Base-by-base conservation (phyloP, 2,888 invertebrate genomes). In the Epinotia nisella region DNA sequence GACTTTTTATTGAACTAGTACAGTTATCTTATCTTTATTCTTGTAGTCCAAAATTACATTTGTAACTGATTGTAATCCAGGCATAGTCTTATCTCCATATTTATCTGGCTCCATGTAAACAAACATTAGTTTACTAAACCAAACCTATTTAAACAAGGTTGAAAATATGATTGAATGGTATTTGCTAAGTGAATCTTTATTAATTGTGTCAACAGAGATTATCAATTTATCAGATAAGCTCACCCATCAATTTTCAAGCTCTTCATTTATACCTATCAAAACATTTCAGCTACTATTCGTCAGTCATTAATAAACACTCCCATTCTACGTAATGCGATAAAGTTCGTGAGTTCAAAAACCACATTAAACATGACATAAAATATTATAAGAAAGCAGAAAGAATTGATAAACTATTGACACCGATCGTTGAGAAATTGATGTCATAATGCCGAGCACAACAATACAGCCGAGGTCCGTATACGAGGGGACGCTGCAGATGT, bases 351-450 rank as follows among this genome's bases (percentile, higher is more conserved):
- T 55, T 53, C 39, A 65, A 35, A 19, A 24, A 56, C 55, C 41
- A 41, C 24, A 56, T 41, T 21, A 56, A 39, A 21, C 4, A 21
- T 39, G 51, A 39, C 21, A 51, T 35, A 53, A 69, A 59, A 70
- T 55, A 49, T 41, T 17, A 21, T 39, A 68, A 71, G 67, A 72
- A 72, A 67, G 61, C 35, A 53, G 70, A 59, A 59, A 65, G 19
- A 65, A 64, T 59, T 59, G 68, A 73, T 73, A 73, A 69, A 73
- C 73, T 64, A 73, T 73, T 69, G 73, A 69, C 69, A 69, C 67
- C 56, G 24, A 62, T 49, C 49, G 68, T 68, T 19, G 55, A 56
- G 71, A 71, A 56, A 73, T 73, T 73, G 68, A 35, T 75, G 60
- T 56, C 69, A 64, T 69, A 64, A 51, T 53, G 21, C 56, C 51